Conservation (phyloP, 2,888 invertebrate genomes). For the Trypoxylon attenuatum region DNA sequence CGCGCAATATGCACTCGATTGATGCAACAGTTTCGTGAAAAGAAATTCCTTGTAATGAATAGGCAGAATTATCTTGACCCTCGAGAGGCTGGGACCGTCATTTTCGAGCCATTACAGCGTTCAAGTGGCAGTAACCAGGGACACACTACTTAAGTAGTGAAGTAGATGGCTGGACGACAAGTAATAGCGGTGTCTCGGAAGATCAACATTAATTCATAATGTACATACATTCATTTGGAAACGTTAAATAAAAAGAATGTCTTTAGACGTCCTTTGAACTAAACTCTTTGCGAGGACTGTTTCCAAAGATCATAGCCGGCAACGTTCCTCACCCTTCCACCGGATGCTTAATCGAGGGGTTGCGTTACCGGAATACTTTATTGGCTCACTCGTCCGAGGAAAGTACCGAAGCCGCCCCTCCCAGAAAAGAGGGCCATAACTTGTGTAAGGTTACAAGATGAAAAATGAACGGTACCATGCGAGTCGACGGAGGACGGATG, state of each 20-base stretch:
- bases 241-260: no score
- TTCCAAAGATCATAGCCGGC: no score
- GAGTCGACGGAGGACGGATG: neutral
- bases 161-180: slow-evolving; percentile 31
- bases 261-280: no score
- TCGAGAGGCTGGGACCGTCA: slow-evolving; percentile 12
- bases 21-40: slow-evolving; percentile 19
- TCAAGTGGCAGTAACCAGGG: slow-evolving; percentile 40
- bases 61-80: slow-evolving; percentile 17
- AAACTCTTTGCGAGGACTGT: no score
- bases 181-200: slow-evolving; percentile 52
- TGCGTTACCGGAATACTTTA: no score
- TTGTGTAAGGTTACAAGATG: neutral
- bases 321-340: no score
- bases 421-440: no score
- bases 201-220: slow-evolving; percentile 51
- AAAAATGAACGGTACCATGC: neutral
- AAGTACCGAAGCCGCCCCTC: no score
- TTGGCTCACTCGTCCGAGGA: no score
- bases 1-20: no score
- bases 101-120: slow-evolving; percentile 26
- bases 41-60: slow-evolving; percentile 27
- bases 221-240: slow-evolving; percentile 59
- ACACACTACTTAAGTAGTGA: no score
- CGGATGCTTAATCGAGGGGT: no score